Evolutionary conservation across 2,888 invertebrate species (phyloP).

Genomic region (Melangyna quadrimaculata): DNA sequence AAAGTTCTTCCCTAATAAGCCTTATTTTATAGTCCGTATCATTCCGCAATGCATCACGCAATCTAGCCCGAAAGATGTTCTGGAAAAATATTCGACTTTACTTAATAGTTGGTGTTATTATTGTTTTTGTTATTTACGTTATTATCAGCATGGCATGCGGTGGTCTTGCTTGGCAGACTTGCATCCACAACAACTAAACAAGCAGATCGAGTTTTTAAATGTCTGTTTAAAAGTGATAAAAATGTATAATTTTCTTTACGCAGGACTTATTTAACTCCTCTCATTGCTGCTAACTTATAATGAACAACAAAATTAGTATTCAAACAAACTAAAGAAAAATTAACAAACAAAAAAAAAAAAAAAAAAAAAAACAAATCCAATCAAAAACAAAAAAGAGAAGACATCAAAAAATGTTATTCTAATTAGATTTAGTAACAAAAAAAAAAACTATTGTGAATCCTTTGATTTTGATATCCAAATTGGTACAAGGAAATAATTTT

Average conservation of each 20-base stretch:
- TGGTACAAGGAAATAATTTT: constrained; percentile 37
- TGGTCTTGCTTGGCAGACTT: constrained; percentile 89
- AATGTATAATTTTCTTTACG: neutral
- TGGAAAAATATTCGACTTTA: constrained; percentile 97
- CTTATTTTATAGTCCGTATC: constrained; percentile 89
- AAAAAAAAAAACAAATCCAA: neutral
- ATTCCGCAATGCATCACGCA: constrained; percentile 92
- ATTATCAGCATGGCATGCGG: constrained; percentile 94
- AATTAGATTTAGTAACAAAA: constrained; percentile 33
- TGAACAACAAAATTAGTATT: constrained; percentile 20
- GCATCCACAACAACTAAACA: constrained; percentile 82
- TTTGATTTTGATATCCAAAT: constrained; percentile 30
- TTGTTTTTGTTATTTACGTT: constrained; percentile 90
- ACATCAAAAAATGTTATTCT: constrained; percentile 22
- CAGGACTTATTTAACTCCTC: neutral
- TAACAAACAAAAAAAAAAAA: neutral
- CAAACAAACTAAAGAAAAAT: constrained; percentile 21
- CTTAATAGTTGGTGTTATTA: constrained; percentile 84
- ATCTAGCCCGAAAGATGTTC: constrained; percentile 92
- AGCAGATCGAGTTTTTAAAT: neutral
- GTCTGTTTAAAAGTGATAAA: constrained; percentile 14
- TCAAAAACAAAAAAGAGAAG: constrained; percentile 1
- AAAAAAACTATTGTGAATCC: constrained; percentile 31
- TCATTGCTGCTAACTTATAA: constrained; percentile 9
- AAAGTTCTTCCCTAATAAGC: neutral